Base-by-base conservation (phyloP, 2,113 vertebrate genomes). In the Bubo blakistoni region DNA sequence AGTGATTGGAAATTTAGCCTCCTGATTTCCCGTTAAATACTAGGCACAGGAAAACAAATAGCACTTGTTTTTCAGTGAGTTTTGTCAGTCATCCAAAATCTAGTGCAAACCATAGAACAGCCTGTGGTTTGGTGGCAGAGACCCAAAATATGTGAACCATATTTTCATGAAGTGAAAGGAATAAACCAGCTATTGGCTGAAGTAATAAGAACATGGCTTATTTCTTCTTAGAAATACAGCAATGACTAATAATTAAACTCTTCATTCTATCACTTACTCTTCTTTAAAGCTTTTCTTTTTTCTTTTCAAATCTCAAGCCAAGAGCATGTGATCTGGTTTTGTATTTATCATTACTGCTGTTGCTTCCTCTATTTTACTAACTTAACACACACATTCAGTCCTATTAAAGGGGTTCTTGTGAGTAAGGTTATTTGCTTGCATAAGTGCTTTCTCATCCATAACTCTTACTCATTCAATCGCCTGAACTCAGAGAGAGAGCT, bases 21-120 rank as follows among this genome's bases (percentile, higher is more conserved):
- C 97, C 97, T 98, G 98, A 98, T 98, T 98, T 98, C 98, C 98
- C 97, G 98, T 98, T 98, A 98, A 98, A 98, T 97, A 97, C 96
- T 94, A 97, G 95, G 98, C 97, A 97, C 98, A 98, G 98, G 98
- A 98, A 98, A 98, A 98, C 97, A 98, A 98, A 98, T 96, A 98
- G 96, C 98, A 98, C 98, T 98, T 98, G 98, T 98, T 98, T 98
- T 98, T 98, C 98, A 97, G 97, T 83, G 94, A 97, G 92, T 95
- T 97, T 98, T 98, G 98, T 98, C 98, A 97, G 91, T 96, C 95
- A 96, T 98, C 98, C 98, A 98, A 98, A 97, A 97, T 97, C 86
- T 93, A 96, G 95, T 93, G 93, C 92, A 95, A 97, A 95, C 97
- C 96, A 96, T 97, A 97, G 97, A 97, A 88, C 92, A 94, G 98